Evolutionary conservation across 1,140 invertebrate genomes (phyloP), one percentile per base, ranked within the genome.

Genomic region (Aphis gossypii): DNA sequence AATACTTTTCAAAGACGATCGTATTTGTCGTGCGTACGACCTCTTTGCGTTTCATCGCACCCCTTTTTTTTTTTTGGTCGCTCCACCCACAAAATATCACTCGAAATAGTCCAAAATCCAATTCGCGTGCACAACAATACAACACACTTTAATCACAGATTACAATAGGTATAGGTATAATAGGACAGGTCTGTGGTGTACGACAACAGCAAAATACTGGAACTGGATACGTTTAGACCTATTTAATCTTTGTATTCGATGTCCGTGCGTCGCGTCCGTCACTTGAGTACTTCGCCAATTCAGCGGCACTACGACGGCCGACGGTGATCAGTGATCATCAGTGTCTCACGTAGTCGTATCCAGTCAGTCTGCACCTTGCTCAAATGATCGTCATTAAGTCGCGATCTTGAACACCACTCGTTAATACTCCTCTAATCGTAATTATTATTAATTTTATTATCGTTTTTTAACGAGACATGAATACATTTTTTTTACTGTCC

Each of bases 71-170:
- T 56, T 21, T 44, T 25, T 54, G 38, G 38, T 41, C 3, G 38
- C 87, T 30, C 48, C 87, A 35, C 87, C 87, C 87, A 54, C n/a
- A 89, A 88, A 89, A 89, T 87, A 84, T 84, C 83, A 41, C 83
- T 25, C n/a, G 41, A 30, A 84, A 84, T 21, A 84, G 38, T 25
- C 83, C 35, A 44, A 25, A 87, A 5, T 87, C 23, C 44, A 44
- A 38, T 3, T 35, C 21, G n/a, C 82, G 11, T 41, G 21, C 60
- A 76, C n/a, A n/a, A 76, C n/a, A 76, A 68, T n/a, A 60, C 56
- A 60, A 30, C 2, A 60, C 56, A 48, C 48, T 2, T 14, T 48
- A 30, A 68, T 68, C 60, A 68, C 60, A 60, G 30, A 76, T 76
- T 76, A 76, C n/a, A 76, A 76, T 76, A 76, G 60, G 14, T 6